These are phyloP conservation scores for Cheilosia soror DNA, from an alignment of 2,888 invertebrate species.

Conservation along the genomic window DNA sequence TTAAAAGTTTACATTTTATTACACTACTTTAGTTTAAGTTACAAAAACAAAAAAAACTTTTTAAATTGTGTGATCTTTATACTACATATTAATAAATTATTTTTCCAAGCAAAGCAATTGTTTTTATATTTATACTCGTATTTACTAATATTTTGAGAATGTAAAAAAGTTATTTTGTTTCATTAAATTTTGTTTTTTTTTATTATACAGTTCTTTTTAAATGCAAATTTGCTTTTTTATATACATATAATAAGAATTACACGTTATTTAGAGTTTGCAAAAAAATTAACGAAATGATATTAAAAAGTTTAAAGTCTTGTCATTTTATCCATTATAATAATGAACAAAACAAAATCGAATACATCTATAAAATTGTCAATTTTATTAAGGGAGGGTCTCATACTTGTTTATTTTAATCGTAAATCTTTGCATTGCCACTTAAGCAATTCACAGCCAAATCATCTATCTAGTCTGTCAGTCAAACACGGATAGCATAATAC, in stretches of 20 bases:
- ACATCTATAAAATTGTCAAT: slow-evolving; percentile 31
- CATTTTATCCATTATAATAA: slow-evolving; percentile 34
- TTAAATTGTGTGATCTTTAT: slow-evolving; percentile 19
- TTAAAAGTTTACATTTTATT: slow-evolving; percentile 34
- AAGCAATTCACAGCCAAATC: slow-evolving; percentile 71
- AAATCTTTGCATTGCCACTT: slow-evolving; percentile 54
- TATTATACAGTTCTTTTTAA: slow-evolving; percentile 40
- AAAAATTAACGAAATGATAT: slow-evolving; percentile 14
- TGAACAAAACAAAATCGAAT: slow-evolving; percentile 29
- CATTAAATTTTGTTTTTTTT: slow-evolving; percentile 6
- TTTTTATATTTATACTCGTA: slow-evolving; percentile 25
- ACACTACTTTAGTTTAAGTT: slow-evolving; percentile 30
- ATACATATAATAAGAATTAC: slow-evolving; percentile 23
- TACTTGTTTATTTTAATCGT: slow-evolving; percentile 50
- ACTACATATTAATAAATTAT: slow-evolving; percentile 10
- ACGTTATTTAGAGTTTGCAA: slow-evolving; percentile 15
- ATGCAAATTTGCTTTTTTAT: slow-evolving; percentile 39
- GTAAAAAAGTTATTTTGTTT: slow-evolving; percentile 43
- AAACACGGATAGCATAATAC: slow-evolving; percentile 41
- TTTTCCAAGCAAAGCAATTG: slow-evolving; percentile 32
- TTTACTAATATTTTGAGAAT: slow-evolving; percentile 41
- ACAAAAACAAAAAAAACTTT: slow-evolving; percentile 14
- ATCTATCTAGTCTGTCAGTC: slow-evolving; percentile 62
- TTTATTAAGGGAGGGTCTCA: slow-evolving; percentile 51
- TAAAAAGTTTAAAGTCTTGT: slow-evolving; percentile 41